These are phyloP conservation scores for Cylloceria caligata DNA, from an alignment of 2,888 invertebrate genomes.

Conservation along the genomic window DNA sequence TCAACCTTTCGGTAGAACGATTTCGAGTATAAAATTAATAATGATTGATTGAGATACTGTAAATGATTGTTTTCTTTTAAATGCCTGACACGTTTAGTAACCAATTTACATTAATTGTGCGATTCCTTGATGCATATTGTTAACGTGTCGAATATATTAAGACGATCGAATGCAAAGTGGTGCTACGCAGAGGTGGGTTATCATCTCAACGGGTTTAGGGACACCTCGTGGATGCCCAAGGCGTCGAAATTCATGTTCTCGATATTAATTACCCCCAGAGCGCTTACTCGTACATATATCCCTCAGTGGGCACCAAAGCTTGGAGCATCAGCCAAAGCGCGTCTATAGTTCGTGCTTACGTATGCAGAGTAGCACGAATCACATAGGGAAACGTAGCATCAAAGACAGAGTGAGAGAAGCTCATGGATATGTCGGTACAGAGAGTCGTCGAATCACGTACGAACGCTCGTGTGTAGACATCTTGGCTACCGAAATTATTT, in stretches of 20 bases:
- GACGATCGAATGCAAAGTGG: neutral
- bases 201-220: conserved; percentile 44
- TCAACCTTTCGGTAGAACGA: too few species aligned
- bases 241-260: conserved; percentile 64
- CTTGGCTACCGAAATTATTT: conserved; percentile 50
- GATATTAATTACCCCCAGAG: conserved; percentile 67
- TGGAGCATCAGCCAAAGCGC: conserved; percentile 22
- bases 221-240: conserved; percentile 32
- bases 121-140: neutral
- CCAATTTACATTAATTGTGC: neutral
- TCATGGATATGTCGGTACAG: conserved; percentile 5
- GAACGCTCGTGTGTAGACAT: conserved; percentile 6
- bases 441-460: conserved; percentile 36
- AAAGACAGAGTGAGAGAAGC: conserved; percentile 19
- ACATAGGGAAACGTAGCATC: conserved; percentile 4
- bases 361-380: conserved; percentile 49
- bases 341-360: conserved; percentile 54
- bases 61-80: neutral
- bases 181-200: conserved; percentile 22
- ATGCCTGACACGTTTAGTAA: neutral
- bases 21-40: too few species aligned
- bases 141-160: neutral
- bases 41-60: too few species aligned
- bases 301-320: conserved; percentile 23
- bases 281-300: conserved; percentile 54